A percentile compares a stretch with the other conserved stretches of the same genome.
phyloP scores from a whole-genome alignment of 2,797 vertebrate species.

The Siniperca obscura region DNA sequence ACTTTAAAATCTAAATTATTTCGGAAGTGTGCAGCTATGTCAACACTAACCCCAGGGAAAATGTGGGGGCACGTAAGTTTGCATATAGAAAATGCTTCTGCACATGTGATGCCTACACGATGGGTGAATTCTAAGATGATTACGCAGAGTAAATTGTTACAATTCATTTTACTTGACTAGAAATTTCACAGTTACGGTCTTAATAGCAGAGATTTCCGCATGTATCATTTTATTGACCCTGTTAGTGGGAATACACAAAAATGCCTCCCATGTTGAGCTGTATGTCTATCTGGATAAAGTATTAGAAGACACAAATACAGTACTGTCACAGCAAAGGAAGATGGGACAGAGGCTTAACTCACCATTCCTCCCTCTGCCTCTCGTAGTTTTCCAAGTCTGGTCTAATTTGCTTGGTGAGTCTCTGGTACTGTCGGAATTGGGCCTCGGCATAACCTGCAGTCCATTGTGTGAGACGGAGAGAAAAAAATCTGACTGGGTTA shows the following conservation, averaged over 20 bases:
- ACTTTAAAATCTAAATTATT: slow-evolving; percentile 41
- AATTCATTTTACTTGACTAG: slow-evolving; percentile 52
- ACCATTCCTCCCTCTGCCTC: slow-evolving; percentile 90
- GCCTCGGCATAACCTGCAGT: slow-evolving; percentile 93
- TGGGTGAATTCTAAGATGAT: slow-evolving; percentile 23
- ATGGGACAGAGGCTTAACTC: slow-evolving; percentile 56
- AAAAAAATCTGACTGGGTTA: slow-evolving; percentile 27
- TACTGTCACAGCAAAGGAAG: background rate
- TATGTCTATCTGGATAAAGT: background rate
- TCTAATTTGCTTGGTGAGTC: slow-evolving; percentile 94
- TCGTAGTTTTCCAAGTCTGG: slow-evolving; percentile 94
- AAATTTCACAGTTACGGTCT: slow-evolving; percentile 54
- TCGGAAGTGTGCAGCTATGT: slow-evolving; percentile 7
- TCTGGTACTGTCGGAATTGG: slow-evolving; percentile 95
- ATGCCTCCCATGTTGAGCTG: background rate
- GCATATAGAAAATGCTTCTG: slow-evolving; percentile 66
- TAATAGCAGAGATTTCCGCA: slow-evolving; percentile 6
- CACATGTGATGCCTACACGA: slow-evolving; percentile 63
- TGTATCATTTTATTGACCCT: slow-evolving; percentile 13
- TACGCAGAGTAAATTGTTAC: slow-evolving; percentile 23
- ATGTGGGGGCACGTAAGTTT: slow-evolving; percentile 3
- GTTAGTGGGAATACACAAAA: background rate
- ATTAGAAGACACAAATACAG: slow-evolving; percentile 1
- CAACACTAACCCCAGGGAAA: slow-evolving; percentile 42
- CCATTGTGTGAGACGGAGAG: slow-evolving; percentile 52